These are phyloP conservation scores for Lasioglossum vierecki DNA, from an alignment of 2,888 invertebrate genomes.

Conservation along the genomic window DNA sequence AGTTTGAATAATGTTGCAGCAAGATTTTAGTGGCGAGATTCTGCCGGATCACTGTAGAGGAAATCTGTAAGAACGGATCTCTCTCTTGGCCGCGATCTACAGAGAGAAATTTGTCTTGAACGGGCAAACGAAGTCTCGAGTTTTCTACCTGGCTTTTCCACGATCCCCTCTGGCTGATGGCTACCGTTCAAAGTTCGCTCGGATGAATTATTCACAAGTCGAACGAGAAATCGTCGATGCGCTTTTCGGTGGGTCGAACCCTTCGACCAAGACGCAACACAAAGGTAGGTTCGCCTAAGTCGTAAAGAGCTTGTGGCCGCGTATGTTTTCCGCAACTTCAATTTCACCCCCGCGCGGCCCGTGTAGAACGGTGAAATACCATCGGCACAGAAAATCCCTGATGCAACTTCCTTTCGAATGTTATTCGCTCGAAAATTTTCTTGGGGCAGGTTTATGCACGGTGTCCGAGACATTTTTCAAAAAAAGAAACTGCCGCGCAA, in stretches of 20 bases:
- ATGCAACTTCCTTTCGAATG: background rate
- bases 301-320: background rate
- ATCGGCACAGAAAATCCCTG: background rate
- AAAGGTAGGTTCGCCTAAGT: conserved; percentile 13
- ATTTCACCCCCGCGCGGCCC: background rate
- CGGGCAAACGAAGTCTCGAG: background rate
- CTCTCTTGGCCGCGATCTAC: too few species aligned
- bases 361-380: background rate
- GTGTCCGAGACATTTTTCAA: background rate
- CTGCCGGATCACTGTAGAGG: too few species aligned
- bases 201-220: conserved; percentile 54
- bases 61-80: too few species aligned
- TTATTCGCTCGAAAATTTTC: background rate
- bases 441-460: background rate
- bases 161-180: background rate
- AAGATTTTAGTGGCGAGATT: too few species aligned
- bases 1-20: too few species aligned
- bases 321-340: background rate
- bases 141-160: background rate
- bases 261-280: conserved; percentile 7
- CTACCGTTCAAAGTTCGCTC: conserved; percentile 26
- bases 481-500: background rate
- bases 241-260: conserved; percentile 26
- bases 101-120: background rate
- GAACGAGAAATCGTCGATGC: conserved; percentile 38